Evolutionary conservation across 2,888 invertebrate genomes (phyloP).

Genomic region (Calameuta pallipes): DNA sequence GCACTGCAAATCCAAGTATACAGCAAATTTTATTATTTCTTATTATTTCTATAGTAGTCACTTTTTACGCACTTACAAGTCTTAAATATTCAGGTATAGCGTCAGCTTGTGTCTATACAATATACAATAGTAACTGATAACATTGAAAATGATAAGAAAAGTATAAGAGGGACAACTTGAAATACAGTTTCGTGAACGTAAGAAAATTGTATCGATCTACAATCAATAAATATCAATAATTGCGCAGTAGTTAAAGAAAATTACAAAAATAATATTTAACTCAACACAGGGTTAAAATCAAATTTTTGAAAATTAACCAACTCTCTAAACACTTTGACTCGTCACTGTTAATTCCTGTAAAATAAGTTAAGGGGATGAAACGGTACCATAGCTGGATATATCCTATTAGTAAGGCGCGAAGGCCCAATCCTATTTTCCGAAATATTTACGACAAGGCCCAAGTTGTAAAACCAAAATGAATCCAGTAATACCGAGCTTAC

Average conservation of each 20-base stretch:
- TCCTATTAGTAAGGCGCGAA: constrained; percentile 27
- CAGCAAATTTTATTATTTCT: no score
- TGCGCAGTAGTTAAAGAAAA: neutral
- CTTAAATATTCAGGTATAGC: neutral
- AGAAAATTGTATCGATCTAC: neutral
- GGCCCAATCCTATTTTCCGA: constrained; percentile 23
- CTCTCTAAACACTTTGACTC: neutral
- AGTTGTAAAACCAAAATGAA: neutral
- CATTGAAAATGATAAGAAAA: neutral
- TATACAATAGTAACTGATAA: neutral
- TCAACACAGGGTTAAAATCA: neutral
- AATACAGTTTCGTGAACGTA: neutral
- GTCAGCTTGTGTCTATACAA: neutral
- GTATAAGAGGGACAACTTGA: neutral
- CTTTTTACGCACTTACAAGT: neutral
- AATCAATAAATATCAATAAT: neutral
- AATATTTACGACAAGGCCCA: constrained; percentile 25
- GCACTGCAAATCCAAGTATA: no score
- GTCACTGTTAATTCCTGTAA: constrained; percentile 2
- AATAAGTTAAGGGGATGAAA: constrained; percentile 41
- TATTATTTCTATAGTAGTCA: no score
- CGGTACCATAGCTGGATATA: constrained; percentile 22
- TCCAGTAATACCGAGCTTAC: neutral
- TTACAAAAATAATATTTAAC: neutral
- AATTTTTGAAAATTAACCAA: neutral